A percentile compares a stretch with the other conserved stretches of the same genome.
phyloP scores from a whole-genome alignment of 1,140 invertebrate species.

The Ylistrum balloti region DNA sequence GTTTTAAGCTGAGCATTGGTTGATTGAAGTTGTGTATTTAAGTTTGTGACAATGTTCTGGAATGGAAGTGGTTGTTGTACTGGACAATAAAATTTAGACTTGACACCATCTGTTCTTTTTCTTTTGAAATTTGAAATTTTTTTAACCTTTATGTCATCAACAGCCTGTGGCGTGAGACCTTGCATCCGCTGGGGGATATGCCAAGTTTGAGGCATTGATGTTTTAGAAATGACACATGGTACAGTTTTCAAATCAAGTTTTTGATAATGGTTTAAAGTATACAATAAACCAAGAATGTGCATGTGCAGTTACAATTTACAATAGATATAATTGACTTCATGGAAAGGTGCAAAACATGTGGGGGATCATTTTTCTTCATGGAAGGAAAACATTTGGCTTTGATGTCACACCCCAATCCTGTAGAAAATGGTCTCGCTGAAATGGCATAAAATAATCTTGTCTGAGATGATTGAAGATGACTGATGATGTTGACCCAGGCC shows the following conservation, averaged over 20 bases:
- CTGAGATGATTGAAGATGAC: too few relatives aligned
- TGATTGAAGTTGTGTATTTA: neutral
- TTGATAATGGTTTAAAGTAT: too few relatives aligned
- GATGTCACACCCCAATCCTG: too few relatives aligned
- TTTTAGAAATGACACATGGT: conserved; percentile 33
- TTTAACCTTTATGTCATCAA: neutral
- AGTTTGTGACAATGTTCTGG: neutral
- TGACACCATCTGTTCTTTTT: conserved; percentile 43
- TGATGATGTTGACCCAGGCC: too few relatives aligned
- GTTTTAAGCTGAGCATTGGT: neutral
- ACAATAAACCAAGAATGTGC: too few relatives aligned
- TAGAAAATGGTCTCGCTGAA: too few relatives aligned
- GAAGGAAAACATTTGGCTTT: too few relatives aligned
- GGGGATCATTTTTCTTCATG: too few relatives aligned
- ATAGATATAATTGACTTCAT: neutral
- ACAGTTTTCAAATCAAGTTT: conserved; percentile 3
- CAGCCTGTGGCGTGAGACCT: conserved; percentile 42
- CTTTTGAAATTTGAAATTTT: neutral
- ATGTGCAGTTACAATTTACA: neutral
- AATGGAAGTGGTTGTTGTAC: neutral
- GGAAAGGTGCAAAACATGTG: too few relatives aligned
- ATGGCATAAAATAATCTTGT: too few relatives aligned
- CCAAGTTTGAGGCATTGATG: conserved; percentile 45
- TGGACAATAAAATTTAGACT: conserved; percentile 45
- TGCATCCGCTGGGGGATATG: conserved; percentile 36